Evolutionary conservation across 2,113 vertebrate species (phyloP).

Genomic region (Scolopax mira): DNA sequence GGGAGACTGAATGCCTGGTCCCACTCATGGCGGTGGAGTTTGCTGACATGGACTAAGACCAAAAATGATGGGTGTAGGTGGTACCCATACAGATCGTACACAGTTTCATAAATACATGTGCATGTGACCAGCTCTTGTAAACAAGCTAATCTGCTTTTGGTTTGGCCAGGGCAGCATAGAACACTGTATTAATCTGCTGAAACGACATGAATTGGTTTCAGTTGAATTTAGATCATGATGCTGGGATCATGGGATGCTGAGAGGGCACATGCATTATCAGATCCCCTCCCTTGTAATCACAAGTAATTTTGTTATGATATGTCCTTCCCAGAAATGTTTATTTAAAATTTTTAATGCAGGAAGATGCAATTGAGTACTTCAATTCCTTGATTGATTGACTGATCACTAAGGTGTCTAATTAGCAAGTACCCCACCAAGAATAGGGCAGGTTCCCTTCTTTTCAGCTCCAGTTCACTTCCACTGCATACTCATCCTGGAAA

Average conservation of each 20-base stretch:
- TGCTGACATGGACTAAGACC: not conserved
- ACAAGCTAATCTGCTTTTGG: not conserved
- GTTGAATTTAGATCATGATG: not conserved
- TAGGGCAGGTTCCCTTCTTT: not conserved
- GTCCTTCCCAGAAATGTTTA: not conserved
- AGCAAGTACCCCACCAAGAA: not conserved
- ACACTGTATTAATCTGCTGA: not conserved
- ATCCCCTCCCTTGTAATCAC: not conserved
- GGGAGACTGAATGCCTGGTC: not conserved
- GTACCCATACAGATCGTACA: not conserved
- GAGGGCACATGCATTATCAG: not conserved
- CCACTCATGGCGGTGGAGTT: not conserved
- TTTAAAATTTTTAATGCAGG: not conserved
- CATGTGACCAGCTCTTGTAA: not conserved
- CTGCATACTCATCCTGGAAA: not conserved
- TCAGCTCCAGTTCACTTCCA: not conserved
- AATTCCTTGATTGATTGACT: not conserved
- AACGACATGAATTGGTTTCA: not conserved
- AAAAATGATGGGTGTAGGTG: not conserved
- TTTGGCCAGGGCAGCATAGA: not conserved
- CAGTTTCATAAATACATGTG: not conserved
- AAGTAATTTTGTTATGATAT: not conserved
- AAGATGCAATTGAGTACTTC: not conserved
- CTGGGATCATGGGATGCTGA: rapidly evolving
- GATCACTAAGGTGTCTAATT: not conserved